Base-by-base conservation (phyloP, 2,113 vertebrate species). In the Aplodontia rufa region DNA sequence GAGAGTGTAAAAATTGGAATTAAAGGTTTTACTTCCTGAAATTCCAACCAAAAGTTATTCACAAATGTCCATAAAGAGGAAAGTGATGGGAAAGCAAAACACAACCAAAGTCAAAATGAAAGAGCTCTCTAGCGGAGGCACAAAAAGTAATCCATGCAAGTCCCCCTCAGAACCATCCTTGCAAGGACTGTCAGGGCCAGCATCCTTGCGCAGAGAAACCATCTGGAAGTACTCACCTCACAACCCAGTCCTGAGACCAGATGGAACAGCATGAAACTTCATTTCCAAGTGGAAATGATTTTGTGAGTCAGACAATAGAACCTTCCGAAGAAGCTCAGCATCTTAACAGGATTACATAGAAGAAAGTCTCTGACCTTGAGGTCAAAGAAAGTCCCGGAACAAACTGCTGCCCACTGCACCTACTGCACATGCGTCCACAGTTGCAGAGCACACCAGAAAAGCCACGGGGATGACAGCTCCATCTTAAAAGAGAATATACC, bases 11-110 rank as follows among this genome's bases (percentile, higher is more conserved):
- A 83, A 96, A 28, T 64, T 64, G 22, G 22, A 93, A 92, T 49
- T 47, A 68, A 91, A 96, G 26, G 9, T 58, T 90, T 83, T 74
- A 76, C 24, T 91, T 92, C 45, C 85, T 74, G n/a, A 93, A 95
- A 51, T 80, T 53, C 16, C 4, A 64, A 76, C 20, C 16, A 58
- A 83, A 96, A 82, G 47, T 87, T 88, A 91, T 69, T 45, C 64
- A 85, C 13, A 74, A 53, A 4, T 35, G 32, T 76, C 75, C 37
- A 42, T 49, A 75, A 78, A 81, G 37, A 94, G 32, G 32, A 91
- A 95, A 82, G 49, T n/a, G 3, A 66, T 64, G 9, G 17, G 40
- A 95, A 80, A 79, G 11, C 9, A 82, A 83, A 94, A 55, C 58
- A 40, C n/a, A 83, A 49, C 51, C 49, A 45, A 89, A 86, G 16